Percentiles rank a stretch among this genome's conserved stretches.
Conservation (phyloP, 1,140 invertebrate genomes). For the Mycetomoellerius zeteki region DNA sequence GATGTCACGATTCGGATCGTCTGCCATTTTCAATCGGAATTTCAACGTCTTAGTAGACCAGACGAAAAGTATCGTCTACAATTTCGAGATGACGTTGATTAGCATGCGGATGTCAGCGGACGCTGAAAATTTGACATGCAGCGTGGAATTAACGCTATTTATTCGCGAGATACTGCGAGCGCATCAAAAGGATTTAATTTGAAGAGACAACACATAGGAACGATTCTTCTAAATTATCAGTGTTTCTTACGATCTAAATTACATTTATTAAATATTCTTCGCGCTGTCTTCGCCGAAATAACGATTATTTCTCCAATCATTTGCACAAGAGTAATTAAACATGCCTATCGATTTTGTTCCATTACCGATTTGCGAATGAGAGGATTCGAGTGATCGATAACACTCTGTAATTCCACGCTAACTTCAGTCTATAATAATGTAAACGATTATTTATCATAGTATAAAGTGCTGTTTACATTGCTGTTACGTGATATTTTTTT, state of each 20-base stretch:
- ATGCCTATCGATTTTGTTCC: conserved; percentile 28
- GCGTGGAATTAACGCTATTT: neutral
- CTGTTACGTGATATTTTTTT: neutral
- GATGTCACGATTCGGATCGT: conserved; percentile 79
- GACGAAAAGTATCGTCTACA: neutral
- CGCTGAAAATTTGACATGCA: conserved; percentile 32
- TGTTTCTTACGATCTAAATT: neutral
- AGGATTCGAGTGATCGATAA: conserved; percentile 32
- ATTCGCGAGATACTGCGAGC: neutral
- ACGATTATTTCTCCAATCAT: conserved; percentile 16
- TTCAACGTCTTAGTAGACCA: conserved; percentile 30
- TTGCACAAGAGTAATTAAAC: conserved; percentile 40
- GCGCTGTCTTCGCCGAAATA: neutral
- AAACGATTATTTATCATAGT: neutral
- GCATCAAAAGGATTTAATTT: neutral
- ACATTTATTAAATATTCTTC: neutral
- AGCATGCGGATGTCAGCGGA: neutral
- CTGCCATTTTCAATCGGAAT: conserved; percentile 75
- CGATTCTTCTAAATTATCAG: neutral
- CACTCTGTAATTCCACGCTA: neutral
- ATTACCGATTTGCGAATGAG: neutral
- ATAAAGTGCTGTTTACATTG: neutral
- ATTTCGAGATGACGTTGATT: neutral
- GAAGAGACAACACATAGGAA: neutral
- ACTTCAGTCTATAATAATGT: conserved; percentile 8